These are phyloP conservation scores for Cantharis rustica DNA, from an alignment of 2,888 invertebrate species.

Conservation along the genomic window DNA sequence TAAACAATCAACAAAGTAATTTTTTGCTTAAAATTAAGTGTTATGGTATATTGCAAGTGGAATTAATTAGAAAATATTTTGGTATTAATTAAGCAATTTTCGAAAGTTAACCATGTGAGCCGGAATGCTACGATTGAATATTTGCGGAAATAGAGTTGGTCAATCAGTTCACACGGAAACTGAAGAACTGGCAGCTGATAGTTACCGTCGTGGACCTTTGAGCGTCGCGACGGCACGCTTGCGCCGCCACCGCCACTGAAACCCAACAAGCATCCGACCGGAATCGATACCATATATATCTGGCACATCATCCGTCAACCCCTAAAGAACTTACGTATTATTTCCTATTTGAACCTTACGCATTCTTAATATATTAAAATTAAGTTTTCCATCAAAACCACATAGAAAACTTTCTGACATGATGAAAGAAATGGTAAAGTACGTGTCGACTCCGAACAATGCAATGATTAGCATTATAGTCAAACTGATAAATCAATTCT, in stretches of 20 bases:
- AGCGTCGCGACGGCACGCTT: constrained; percentile 38
- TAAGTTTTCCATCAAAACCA: background rate
- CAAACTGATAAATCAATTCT: background rate
- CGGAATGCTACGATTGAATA: constrained; percentile 10
- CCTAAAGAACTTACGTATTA: constrained; percentile 29
- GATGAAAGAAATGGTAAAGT: background rate
- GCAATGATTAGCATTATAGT: background rate
- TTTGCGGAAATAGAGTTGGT: constrained; percentile 21
- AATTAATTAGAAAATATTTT: background rate
- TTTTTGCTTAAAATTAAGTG: background rate
- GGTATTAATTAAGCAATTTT: background rate
- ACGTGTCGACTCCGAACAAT: background rate
- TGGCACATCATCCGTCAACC: constrained; percentile 37
- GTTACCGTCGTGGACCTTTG: constrained; percentile 34
- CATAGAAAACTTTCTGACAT: background rate
- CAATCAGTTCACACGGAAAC: constrained; percentile 35
- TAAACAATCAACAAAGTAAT: background rate
- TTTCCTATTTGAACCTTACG: constrained; percentile 16
- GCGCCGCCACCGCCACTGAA: constrained; percentile 36
- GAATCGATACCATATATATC: constrained; percentile 43
- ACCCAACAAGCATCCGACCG: constrained; percentile 40
- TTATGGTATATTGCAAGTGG: background rate
- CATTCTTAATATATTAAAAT: background rate
- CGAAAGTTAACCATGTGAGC: constrained; percentile 8
- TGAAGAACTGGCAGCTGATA: constrained; percentile 39